phyloP scores from a whole-genome alignment of 92 coral and sea anemone species.

The Isaurus tuberculatus region DNA sequence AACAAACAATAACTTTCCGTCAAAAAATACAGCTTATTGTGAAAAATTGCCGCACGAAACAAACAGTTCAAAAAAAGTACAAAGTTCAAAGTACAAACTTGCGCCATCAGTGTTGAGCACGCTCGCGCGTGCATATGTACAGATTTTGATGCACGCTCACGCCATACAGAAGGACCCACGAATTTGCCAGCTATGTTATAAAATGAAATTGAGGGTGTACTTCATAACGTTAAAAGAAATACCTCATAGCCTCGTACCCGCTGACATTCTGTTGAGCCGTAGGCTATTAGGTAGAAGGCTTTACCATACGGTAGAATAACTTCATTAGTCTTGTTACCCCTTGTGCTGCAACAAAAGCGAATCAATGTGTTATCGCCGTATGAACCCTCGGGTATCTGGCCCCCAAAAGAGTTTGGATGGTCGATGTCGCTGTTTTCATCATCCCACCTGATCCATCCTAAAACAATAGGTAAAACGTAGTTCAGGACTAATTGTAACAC shows the following conservation, averaged over 20 bases:
- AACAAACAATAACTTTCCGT: no score
- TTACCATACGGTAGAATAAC: slow-evolving; percentile 65
- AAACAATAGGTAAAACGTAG: neutral
- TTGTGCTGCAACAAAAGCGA: slow-evolving; percentile 83
- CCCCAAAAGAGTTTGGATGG: slow-evolving; percentile 68
- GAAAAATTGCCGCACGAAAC: no score
- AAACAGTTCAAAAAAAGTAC: no score
- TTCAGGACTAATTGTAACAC: no score
- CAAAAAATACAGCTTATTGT: no score
- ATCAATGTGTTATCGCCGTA: slow-evolving; percentile 82
- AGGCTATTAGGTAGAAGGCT: slow-evolving; percentile 81
- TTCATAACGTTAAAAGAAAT: neutral
- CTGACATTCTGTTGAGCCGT: slow-evolving; percentile 75
- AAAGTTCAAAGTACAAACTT: no score
- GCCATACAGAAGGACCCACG: neutral
- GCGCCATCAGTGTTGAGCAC: no score
- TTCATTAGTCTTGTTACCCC: slow-evolving; percentile 67
- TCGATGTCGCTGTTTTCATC: slow-evolving; percentile 81
- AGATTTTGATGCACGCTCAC: no score
- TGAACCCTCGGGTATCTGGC: slow-evolving; percentile 79
- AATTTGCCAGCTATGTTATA: no score
- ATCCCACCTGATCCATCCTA: slow-evolving; percentile 90
- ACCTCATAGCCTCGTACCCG: slow-evolving; percentile 71
- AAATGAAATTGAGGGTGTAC: no score
- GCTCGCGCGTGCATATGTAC: no score